Base-by-base conservation (phyloP, 1,140 invertebrate species). In the Pogonomyrmex californicus region DNA sequence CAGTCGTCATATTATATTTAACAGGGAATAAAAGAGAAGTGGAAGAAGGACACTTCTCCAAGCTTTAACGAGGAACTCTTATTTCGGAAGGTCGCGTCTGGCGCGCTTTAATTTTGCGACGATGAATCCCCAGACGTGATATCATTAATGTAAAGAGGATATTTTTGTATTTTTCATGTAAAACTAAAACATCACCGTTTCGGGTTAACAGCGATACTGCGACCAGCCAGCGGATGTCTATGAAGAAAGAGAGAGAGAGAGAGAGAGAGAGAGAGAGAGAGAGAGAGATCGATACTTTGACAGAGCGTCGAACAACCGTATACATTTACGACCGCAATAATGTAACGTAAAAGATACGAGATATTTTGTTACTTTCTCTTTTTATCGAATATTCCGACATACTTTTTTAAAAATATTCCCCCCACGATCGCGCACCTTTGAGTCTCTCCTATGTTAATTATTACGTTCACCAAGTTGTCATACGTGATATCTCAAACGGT, bases 311-410 rank as follows among this genome's bases (percentile, higher is more conserved):
- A 33, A 47, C 17, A 47, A 9, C 17, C 36, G n/a, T 76, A 62
- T 33, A 63, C 30, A 63, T 65, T 36, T 65, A 78, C 17, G 30
- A 47, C 58, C 41, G 56, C 41, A 63, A 78, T 78, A 78, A 78
- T 51, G 47, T 63, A 63, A 65, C 12, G 17, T 78, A 49, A 78
- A 65, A 65, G 60, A 78, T 47, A 78, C 58, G 30, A 65, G 60
- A 47, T 63, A 63, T 63, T 77, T 77, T 77, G 30, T 78, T 65
- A 56, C 58, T 38, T 65, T 65, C 60, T n/a, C 76, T 76, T 78
- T 60, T 49, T 36, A 51, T 78, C 60, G 44, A 78, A 36, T 36
- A 47, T 65, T 65, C 60, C n/a, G 47, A 36, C 17, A 65, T 49
- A 77, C 23, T 47, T 78, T 78, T 78, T 44, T 36, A 44, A 75